phyloP scores from a whole-genome alignment of 53 echinoderm and acorn worm genomes.

The Paracentrotus lividus region DNA sequence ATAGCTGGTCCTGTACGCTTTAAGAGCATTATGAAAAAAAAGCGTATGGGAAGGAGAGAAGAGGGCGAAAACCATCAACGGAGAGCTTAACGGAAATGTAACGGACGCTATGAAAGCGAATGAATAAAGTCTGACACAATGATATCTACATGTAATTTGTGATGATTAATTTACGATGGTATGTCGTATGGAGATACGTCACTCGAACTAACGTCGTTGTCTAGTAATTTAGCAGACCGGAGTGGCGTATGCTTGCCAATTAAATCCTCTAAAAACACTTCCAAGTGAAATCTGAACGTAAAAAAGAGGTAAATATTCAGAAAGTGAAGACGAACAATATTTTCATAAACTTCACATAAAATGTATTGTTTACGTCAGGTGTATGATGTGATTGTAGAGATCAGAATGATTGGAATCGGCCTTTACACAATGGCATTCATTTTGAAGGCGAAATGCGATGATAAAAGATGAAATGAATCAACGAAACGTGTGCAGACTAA shows the following conservation, averaged over 20 bases:
- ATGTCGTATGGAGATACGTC: conserved; percentile 1
- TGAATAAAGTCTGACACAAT: conserved; percentile 46
- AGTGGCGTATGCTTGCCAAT: conserved; percentile 18
- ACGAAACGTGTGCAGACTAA: neutral
- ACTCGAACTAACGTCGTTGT: conserved; percentile 3
- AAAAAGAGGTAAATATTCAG: neutral
- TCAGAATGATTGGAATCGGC: neutral
- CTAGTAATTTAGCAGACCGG: neutral
- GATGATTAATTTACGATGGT: conserved; percentile 24
- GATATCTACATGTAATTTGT: conserved; percentile 38
- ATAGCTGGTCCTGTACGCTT: neutral
- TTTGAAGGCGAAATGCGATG: neutral
- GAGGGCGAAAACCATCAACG: neutral
- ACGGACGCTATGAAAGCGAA: conserved; percentile 47
- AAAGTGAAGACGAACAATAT: conserved; percentile 9
- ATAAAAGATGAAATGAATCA: neutral
- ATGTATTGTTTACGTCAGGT: conserved; percentile 30
- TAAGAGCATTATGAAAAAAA: neutral
- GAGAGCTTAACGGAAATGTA: neutral
- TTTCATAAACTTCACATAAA: conserved; percentile 30
- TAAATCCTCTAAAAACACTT: conserved; percentile 4
- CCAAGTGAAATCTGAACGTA: conserved; percentile 52
- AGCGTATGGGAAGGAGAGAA: neutral
- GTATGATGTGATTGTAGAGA: conserved; percentile 12
- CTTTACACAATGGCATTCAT: neutral